Evolutionary conservation across 2,797 vertebrate genomes (phyloP).

Genomic region (Syngnathus rostellatus): DNA sequence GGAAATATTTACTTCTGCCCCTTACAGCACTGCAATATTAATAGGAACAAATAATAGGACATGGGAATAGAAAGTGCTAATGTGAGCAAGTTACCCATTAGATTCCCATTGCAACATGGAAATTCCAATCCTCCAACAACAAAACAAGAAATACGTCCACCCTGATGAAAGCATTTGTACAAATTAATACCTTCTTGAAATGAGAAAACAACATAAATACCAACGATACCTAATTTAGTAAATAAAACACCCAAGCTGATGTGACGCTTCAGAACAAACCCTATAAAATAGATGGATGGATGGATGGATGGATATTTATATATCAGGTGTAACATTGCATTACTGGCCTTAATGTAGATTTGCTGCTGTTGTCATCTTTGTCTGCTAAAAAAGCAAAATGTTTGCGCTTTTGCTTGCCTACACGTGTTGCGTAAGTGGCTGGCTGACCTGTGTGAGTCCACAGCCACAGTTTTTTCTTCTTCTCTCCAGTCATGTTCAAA

Average conservation of each 20-base stretch:
- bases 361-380: too few relatives aligned
- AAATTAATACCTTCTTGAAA: neutral
- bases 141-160: neutral
- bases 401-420: neutral
- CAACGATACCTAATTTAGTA: neutral
- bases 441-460: conserved; percentile 27
- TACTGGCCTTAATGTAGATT: too few relatives aligned
- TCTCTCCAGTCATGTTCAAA: conserved; percentile 34
- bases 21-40: neutral
- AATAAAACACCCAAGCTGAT: neutral
- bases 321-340: too few relatives aligned
- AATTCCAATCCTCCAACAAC: neutral
- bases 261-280: too few relatives aligned
- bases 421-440: conserved; percentile 32
- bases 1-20: neutral
- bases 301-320: too few relatives aligned
- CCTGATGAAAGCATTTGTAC: neutral
- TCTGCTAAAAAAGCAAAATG: neutral
- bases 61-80: neutral
- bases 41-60: neutral
- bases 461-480: conserved; percentile 39
- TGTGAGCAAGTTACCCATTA: neutral
- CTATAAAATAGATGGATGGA: too few relatives aligned
- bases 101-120: neutral
- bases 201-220: neutral